Conservation (phyloP, 2,888 invertebrate genomes). For the Synergus japonicus region DNA sequence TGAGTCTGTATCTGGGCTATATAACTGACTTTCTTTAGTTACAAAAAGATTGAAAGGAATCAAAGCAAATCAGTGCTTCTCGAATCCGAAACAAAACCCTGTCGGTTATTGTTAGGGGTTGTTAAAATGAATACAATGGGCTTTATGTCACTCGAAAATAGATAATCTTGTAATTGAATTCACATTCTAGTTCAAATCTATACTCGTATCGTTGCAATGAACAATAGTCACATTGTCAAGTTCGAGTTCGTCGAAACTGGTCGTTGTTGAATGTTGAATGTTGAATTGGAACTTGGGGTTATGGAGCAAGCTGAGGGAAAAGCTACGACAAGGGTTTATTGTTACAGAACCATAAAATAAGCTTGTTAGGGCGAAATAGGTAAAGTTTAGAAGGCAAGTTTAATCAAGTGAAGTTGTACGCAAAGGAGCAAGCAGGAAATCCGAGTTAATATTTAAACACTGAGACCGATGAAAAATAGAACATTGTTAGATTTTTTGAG, state of each 20-base stretch:
- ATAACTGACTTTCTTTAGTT: not conserved
- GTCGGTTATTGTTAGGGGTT: not conserved
- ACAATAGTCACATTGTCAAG: conserved; percentile 25
- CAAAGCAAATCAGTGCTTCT: not conserved
- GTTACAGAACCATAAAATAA: conserved; percentile 34
- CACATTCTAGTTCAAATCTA: conserved; percentile 17
- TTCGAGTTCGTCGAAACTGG: conserved; percentile 23
- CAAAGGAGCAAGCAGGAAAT: conserved; percentile 27
- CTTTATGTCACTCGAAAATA: conserved; percentile 16
- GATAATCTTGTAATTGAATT: conserved; percentile 33
- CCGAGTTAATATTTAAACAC: not conserved
- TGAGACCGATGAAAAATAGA: not conserved
- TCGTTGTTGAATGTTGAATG: conserved; percentile 6
- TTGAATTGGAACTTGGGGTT: not conserved
- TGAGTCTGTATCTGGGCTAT: too few relatives aligned
- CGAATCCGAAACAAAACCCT: conserved; percentile 2
- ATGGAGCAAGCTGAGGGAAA: conserved; percentile 15
- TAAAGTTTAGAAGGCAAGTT: conserved; percentile 16
- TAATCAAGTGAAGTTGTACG: not conserved
- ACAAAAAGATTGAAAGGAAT: not conserved
- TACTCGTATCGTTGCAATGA: conserved; percentile 6
- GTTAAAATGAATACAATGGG: conserved; percentile 16
- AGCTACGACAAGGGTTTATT: conserved; percentile 12
- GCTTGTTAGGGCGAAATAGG: conserved; percentile 6
- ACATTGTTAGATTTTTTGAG: not conserved